Base-by-base conservation (phyloP, 64 coral and sea anemone genomes). In the Anthopleura sola region DNA sequence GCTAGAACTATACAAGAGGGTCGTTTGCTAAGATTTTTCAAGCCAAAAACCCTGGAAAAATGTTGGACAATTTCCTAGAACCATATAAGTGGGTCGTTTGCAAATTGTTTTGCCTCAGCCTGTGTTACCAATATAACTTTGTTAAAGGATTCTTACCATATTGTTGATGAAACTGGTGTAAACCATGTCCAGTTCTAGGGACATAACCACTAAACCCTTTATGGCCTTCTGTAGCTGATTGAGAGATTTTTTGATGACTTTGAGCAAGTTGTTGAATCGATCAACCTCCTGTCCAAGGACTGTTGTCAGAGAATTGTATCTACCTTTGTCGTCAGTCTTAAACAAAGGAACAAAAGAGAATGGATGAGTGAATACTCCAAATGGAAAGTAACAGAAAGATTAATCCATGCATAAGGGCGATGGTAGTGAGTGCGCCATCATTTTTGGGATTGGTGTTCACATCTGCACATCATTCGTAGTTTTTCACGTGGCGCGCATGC, bases 141-240 rank as follows among this genome's bases (percentile, higher is more conserved):
- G 7, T 48, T 79, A 19, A 48, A 33, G 76, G 6, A 79, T 24
- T 20, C 87, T 86, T 20, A 96, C 94, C 94, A 84, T 88, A 39
- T 99, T 99, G 62, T 99, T 99, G 10, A 99, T 66, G 26, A 99
- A 99, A 86, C 93, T 92, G 31, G 97, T 99, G 80, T 99, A 99
- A 46, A 99, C 97, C 86, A 91, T 99, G 55, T 99, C 97, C n/a
- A 99, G 46, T 85, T 99, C 97, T 51, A 99, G 78, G 75, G 97
- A 99, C 97, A 99, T 99, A 19, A 99, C 97, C 7, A 99, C 97
- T 34, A 99, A 87, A 90, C 97, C 97, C 54, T 99, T 99, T 37
- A 99, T 99, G 28, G 97, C 97, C 90, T 99, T 99, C 87, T 99
- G 93, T 34, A 99, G 85, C 39, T 92, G 97, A 20, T 87, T 89